These are phyloP conservation scores for Brienomyrus longianalis DNA, from an alignment of 2,113 vertebrate species.

Conservation along the genomic window DNA sequence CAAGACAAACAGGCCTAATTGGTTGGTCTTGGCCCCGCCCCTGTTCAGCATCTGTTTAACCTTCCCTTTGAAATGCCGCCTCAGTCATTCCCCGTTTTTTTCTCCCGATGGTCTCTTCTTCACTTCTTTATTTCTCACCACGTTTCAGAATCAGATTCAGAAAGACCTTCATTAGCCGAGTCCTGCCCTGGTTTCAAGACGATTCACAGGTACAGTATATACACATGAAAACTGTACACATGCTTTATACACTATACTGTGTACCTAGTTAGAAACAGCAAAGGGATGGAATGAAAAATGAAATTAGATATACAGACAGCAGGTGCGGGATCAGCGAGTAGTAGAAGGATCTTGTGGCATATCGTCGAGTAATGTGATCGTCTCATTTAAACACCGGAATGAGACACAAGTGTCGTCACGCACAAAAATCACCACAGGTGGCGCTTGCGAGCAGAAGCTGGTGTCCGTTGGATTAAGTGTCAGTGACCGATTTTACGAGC, in stretches of 20 bases:
- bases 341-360: neutral
- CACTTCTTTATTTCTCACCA: neutral
- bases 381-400: neutral
- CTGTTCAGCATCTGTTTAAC: neutral
- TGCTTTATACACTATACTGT: neutral
- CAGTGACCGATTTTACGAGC: neutral
- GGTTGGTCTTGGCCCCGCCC: neutral
- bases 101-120: neutral
- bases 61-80: neutral
- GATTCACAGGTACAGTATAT: neutral
- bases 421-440: neutral
- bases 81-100: neutral
- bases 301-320: neutral
- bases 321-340: neutral
- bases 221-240: neutral
- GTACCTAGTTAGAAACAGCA: neutral
- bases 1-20: conserved; percentile 20
- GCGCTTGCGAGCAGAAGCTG: neutral
- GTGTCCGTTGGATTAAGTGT: neutral
- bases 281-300: neutral
- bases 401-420: neutral
- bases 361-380: neutral
- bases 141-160: neutral
- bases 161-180: neutral
- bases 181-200: neutral